Evolutionary conservation across 2,888 invertebrate species (phyloP), one percentile per base, ranked within the genome.

Genomic region (Tholera decimalis): DNA sequence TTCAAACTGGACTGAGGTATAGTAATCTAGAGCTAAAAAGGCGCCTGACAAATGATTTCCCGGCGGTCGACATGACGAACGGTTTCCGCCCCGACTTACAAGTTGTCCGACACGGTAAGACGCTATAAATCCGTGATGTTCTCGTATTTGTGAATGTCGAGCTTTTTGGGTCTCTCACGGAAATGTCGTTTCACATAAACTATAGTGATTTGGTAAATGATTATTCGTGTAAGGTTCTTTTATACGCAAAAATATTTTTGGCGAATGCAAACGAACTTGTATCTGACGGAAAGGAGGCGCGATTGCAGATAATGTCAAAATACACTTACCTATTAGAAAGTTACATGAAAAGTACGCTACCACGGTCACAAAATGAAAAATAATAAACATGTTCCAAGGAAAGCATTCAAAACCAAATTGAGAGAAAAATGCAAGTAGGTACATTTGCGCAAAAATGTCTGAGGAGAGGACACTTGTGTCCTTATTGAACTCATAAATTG

Each of bases 401-500:
- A 24, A 50, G 44, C 6, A 3, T 39, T 13, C 11, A n/a, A 49
- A 64, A 74, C 20, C 13, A 41, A 43, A 43, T 33, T 53, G n/a
- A 6, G 20, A 5, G 11, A 39, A 39, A 69, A 33, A 53, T 15
- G 37, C 47, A 37, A 47, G 51, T n/a, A n/a, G n/a, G n/a, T 46
- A 57, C 51, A 44, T 35, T 71, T 41, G 46, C n/a, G n/a, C 15
- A 44, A 57, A 39, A 44, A 39, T 7, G 39, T 49, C 13, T 28
- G 37, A 46, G 30, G 18, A 43, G 39, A 57, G 26, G 56, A 53
- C 30, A 47, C 47, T 72, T 56, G 35, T 47, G 46, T 41, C 37
- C 66, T 66, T 77, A 80, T 73, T 80, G 62, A 61, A 26, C 33
- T 30, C 58, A 78, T 73, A 73, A 69, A 70, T 67, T 64, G 46